These are phyloP conservation scores for Panthera leo DNA, from an alignment of 2,113 vertebrate genomes.

Conservation along the genomic window DNA sequence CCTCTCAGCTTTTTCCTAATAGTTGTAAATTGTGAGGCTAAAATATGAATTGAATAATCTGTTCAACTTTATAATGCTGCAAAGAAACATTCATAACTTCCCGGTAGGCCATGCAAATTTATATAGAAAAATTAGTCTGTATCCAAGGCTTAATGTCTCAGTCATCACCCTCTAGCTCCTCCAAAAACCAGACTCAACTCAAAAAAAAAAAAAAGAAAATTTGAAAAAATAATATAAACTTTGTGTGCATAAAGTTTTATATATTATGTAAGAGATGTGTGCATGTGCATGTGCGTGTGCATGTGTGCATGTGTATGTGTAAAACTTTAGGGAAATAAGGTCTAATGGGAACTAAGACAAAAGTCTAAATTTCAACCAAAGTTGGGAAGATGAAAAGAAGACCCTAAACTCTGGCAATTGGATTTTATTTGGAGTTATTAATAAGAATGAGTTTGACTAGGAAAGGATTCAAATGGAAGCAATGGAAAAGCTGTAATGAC, in stretches of 20 bases:
- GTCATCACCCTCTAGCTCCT: background rate
- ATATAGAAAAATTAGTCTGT: conserved; percentile 35
- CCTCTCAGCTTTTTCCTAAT: conserved; percentile 61
- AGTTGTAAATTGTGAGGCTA: conserved; percentile 58
- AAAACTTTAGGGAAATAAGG: background rate
- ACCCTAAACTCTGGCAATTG: background rate
- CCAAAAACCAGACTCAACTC: background rate
- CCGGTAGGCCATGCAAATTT: background rate
- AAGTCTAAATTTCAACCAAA: conserved; percentile 40
- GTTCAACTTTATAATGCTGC: background rate
- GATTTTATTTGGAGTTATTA: background rate
- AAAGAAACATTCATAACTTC: conserved; percentile 43
- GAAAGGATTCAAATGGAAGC: conserved; percentile 3
- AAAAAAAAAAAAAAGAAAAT: background rate
- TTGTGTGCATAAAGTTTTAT: background rate
- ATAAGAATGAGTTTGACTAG: conserved; percentile 3
- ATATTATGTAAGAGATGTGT: background rate
- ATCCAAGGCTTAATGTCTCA: background rate
- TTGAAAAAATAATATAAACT: background rate
- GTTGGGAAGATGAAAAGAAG: background rate
- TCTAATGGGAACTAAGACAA: background rate
- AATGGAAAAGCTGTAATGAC: background rate
- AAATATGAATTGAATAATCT: conserved; percentile 61
- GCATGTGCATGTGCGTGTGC: background rate
- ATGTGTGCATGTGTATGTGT: too few species aligned